Conservation (phyloP, 2,888 invertebrate species). For the Drosophila formosana region DNA sequence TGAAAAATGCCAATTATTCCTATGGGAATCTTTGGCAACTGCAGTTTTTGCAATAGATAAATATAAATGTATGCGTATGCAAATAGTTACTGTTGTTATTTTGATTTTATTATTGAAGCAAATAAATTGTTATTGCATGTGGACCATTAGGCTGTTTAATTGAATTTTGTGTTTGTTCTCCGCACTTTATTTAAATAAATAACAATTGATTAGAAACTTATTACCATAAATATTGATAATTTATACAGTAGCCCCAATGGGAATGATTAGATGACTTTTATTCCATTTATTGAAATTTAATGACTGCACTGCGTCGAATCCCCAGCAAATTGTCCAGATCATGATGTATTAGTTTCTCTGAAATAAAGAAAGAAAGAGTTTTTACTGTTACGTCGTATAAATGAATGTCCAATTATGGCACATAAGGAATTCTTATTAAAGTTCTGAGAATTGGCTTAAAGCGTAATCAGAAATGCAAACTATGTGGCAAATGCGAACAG, state of each 20-base stretch:
- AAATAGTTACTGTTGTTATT: constrained; percentile 27
- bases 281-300: constrained; percentile 30
- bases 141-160: constrained; percentile 69
- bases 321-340: background rate
- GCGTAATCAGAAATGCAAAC: constrained; percentile 7
- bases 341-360: background rate
- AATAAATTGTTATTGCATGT: constrained; percentile 54
- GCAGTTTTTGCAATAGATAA: constrained; percentile 13
- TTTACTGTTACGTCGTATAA: background rate
- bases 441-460: constrained; percentile 7
- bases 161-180: constrained; percentile 64
- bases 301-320: background rate
- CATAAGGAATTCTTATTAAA: background rate
- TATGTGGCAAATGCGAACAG: constrained; percentile 9
- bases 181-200: constrained; percentile 53
- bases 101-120: constrained; percentile 40
- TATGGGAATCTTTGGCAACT: constrained; percentile 50
- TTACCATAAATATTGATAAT: constrained; percentile 55
- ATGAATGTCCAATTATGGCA: background rate
- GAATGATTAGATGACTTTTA: background rate
- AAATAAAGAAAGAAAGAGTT: no score
- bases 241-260: constrained; percentile 13
- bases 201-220: constrained; percentile 67
- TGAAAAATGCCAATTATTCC: constrained; percentile 60
- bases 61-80: no score